Evolutionary conservation across 1,140 invertebrate species (phyloP), one percentile per base, ranked within the genome.

Genomic region (Drosophila erecta): DNA sequence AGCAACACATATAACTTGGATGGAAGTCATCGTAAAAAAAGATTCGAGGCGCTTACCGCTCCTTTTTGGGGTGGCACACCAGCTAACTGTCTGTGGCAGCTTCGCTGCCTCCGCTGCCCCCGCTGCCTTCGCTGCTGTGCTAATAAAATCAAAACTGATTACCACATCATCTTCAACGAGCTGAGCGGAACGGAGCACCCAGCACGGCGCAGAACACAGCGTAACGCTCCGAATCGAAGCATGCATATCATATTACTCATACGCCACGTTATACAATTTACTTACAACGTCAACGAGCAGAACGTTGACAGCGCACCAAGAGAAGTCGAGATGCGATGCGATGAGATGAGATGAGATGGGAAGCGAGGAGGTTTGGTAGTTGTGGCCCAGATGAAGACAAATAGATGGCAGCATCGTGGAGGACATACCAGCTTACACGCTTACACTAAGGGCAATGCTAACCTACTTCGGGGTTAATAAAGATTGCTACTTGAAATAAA

Each of bases 91-190:
- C 37, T 73, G 66, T 47, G 66, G 67, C 67, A 75, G 61, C 64
- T 41, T 17, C 17, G 17, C 17, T 17, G 17, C 17, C 17, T 17
- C 1, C 17, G 17, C 17, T 17, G 17, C 17, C 17, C 1, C 1
- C 17, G 17, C 17, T 17, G 17, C 40, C 55, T 30, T 77, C 35
- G 57, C 73, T 77, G 57, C 76, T 65, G 70, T 64, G 84, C 83
- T 86, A 86, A 86, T 87, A 87, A 87, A 87, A 87, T 87, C 83
- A 87, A 87, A 87, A 83, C 83, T 87, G 84, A 87, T 87, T 87
- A 89, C 83, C 83, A 89, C 79, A 89, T 89, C 83, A 76, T 83
- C 83, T 79, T 87, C 75, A 83, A 71, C 69, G 70, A 74, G 83
- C 62, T 33, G 51, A 61, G 50, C 55, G 44, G 61, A 54, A 38